Conservation (phyloP, 2,113 vertebrate species). For the Fregetta grallaria region DNA sequence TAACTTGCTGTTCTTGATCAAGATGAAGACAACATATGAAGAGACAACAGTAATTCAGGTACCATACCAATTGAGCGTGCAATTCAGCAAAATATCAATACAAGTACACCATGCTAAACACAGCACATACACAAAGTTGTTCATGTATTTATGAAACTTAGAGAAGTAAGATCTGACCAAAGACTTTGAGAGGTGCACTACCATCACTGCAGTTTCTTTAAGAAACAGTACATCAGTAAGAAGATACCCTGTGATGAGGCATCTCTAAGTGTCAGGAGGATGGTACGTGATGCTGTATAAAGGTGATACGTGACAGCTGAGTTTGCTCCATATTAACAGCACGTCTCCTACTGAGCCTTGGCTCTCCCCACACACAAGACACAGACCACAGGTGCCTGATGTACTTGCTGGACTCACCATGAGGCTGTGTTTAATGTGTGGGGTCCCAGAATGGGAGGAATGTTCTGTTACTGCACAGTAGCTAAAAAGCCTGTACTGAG, state of each 20-base stretch:
- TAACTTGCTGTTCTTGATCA: not conserved
- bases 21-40: not conserved
- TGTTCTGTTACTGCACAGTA: not conserved
- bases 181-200: not conserved
- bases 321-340: not conserved
- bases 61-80: accelerated
- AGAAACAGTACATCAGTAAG: not conserved
- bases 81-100: not conserved
- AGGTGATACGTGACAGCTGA: not conserved
- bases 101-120: not conserved
- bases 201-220: not conserved
- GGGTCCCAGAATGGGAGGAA: not conserved
- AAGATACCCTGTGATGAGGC: not conserved
- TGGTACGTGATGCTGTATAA: not conserved
- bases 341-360: not conserved
- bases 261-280: not conserved
- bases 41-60: not conserved
- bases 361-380: not conserved
- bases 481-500: not conserved
- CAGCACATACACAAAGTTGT: not conserved
- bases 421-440: not conserved
- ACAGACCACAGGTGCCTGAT: not conserved
- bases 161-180: not conserved
- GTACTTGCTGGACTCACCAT: not conserved
- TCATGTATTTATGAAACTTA: not conserved